Base-by-base conservation (phyloP, 2,797 vertebrate genomes). In the Avahi laniger region DNA sequence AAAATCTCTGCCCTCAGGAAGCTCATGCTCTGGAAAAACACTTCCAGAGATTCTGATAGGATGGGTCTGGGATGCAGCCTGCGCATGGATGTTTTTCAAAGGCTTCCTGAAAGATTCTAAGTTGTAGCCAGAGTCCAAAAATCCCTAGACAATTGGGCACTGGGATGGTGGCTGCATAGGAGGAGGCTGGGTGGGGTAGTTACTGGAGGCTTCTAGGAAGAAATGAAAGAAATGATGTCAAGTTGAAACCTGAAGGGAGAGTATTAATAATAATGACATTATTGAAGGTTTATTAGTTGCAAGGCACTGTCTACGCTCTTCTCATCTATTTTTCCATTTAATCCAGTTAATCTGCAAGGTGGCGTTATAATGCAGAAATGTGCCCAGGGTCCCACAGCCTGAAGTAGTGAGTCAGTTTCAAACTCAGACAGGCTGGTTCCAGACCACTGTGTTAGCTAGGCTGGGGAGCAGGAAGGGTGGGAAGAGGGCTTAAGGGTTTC, bases 401-500 rank as follows among this genome's bases (percentile, higher is more conserved):
- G 43, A 35, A 3, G 5, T 5, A 57, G 38, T 46, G 69, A 81
- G 43, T 8, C 76, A 18, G 41, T 48, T 54, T 72, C n/a, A 24
- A 38, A 72, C 8, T 50, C 1, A 2, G 48, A 11, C 14, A 33
- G 4, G 28, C 54, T 63, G 26, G 30, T 52, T 59, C 81, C 48
- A 38, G 35, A 38, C 6, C 43, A 33, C 30, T 38, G 22, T 28
- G 50, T 38, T 30, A 24, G 26, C 48, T 20, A 9, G 35, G 17
- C 33, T 30, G 3, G n/a, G 48, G 15, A 28, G 52, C 2, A 4
- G 88, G n/a, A 0, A 7, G 67, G 24, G n/a, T 1, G 8, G 38
- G 50, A 54, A 22, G 54, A 50, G 50, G 41, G 52, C 20, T 22
- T 41, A 33, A 28, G 28, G 18, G 52, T 63, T 83, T 54, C 50